phyloP scores from a whole-genome alignment of 2,113 vertebrate genomes.

The Campylorhamphus procurvoides region DNA sequence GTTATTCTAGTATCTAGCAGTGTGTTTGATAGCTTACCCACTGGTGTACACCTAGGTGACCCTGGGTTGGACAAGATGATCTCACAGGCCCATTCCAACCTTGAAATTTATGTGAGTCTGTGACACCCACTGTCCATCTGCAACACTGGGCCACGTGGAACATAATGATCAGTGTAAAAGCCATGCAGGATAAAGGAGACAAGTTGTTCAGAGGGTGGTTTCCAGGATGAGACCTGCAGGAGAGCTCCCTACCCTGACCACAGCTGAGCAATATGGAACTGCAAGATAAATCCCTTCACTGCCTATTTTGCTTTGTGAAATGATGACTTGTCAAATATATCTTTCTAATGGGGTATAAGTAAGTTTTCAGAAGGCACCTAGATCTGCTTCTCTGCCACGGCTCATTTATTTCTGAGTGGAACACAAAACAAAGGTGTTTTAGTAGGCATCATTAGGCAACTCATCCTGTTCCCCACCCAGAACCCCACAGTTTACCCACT shows the following conservation, averaged over 20 bases:
- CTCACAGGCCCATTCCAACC: background rate
- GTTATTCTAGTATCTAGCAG: background rate
- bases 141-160: accelerated
- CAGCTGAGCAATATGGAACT: background rate
- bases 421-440: background rate
- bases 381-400: background rate
- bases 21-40: background rate
- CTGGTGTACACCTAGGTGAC: background rate
- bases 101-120: no score
- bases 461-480: background rate
- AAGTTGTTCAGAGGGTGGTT: background rate
- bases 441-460: background rate
- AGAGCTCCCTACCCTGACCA: background rate
- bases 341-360: background rate
- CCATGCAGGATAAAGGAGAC: background rate
- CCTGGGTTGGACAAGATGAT: no score
- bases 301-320: background rate
- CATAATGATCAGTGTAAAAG: background rate
- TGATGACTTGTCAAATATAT: background rate
- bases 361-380: background rate
- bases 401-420: background rate
- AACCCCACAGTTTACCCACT: background rate
- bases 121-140: background rate
- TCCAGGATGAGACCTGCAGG: background rate
- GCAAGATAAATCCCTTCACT: background rate